Evolutionary conservation across 2,888 invertebrate genomes (phyloP).

Genomic region (Pimpla rufipes): DNA sequence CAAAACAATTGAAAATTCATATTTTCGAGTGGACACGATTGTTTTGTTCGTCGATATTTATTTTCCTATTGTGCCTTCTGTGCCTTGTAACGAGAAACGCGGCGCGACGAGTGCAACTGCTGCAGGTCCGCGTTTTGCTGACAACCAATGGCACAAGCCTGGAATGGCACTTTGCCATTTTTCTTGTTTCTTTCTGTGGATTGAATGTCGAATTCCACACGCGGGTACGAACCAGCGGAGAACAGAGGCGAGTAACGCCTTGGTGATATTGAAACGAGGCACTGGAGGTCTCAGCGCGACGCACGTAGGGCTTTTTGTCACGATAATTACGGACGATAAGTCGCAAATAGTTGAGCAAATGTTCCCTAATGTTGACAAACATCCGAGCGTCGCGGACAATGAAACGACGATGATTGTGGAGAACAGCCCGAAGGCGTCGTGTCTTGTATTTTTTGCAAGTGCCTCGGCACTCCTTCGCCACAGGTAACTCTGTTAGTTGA

Average conservation of each 20-base stretch:
- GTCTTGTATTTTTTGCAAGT: not conserved
- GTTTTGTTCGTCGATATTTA: not conserved
- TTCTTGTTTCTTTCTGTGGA: not conserved
- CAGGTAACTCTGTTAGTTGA: constrained; percentile 58
- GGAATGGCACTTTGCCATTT: not conserved
- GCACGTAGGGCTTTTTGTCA: not conserved
- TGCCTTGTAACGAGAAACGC: not conserved
- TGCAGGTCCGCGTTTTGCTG: not conserved
- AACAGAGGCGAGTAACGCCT: not conserved
- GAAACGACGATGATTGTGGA: not conserved
- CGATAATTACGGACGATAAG: not conserved
- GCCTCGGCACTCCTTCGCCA: not conserved
- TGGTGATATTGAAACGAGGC: not conserved
- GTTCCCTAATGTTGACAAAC: constrained; percentile 17
- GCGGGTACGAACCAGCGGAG: no score
- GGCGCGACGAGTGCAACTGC: not conserved
- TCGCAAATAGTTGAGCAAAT: not conserved
- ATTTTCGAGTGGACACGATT: not conserved
- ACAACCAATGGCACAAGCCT: not conserved
- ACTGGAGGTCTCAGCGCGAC: not conserved
- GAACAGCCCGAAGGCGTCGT: constrained; percentile 17
- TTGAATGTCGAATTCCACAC: not conserved
- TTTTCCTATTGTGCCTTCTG: not conserved
- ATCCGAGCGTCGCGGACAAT: not conserved
- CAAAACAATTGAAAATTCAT: not conserved